Evolutionary conservation across 1,140 invertebrate species (phyloP).

Genomic region (Cyclina sinensis): DNA sequence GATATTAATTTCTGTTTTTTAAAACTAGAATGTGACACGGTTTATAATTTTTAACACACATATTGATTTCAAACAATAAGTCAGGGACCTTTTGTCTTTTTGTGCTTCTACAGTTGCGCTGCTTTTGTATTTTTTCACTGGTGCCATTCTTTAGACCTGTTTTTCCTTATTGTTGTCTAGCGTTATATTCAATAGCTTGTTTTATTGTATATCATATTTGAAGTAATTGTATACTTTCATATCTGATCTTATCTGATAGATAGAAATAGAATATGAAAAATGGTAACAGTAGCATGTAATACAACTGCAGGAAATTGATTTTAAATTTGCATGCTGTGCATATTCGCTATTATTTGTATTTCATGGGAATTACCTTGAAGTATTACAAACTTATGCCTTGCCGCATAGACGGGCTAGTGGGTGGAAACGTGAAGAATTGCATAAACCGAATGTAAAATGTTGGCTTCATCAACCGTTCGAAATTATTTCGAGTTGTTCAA

Average conservation of each 20-base stretch:
- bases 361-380: too few relatives aligned
- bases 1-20: background rate
- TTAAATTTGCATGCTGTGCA: too few relatives aligned
- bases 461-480: too few relatives aligned
- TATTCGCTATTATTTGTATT: too few relatives aligned
- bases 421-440: too few relatives aligned
- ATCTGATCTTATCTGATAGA: background rate
- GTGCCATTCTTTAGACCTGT: background rate
- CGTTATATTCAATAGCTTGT: background rate
- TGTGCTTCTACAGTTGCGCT: background rate
- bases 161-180: background rate
- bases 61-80: conserved; percentile 10
- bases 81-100: background rate
- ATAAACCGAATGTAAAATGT: too few relatives aligned
- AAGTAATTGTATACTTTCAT: background rate
- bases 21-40: background rate
- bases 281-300: too few relatives aligned
- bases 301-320: too few relatives aligned
- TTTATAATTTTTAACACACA: background rate
- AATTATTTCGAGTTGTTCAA: too few relatives aligned
- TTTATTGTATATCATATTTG: background rate
- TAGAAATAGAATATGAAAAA: background rate
- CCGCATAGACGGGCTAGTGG: too few relatives aligned
- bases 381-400: too few relatives aligned
- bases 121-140: background rate